These are phyloP conservation scores for Caenorhabditis panamensis DNA, from an alignment of 2,888 invertebrate species.

Conservation along the genomic window DNA sequence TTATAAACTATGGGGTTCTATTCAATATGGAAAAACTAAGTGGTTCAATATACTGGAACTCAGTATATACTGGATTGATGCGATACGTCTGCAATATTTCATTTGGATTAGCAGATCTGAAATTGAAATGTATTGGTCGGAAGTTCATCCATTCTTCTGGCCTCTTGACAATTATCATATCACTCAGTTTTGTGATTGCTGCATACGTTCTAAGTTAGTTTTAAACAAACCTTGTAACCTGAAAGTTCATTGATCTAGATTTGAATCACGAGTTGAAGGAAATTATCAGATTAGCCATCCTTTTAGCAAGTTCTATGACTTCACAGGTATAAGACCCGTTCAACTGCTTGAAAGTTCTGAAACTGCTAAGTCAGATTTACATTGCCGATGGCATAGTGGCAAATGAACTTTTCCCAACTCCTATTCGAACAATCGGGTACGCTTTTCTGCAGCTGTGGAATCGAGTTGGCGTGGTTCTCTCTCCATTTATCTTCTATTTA, in stretches of 20 bases:
- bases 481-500: conserved; percentile 75
- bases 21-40: conserved; percentile 79
- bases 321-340: conserved; percentile 66
- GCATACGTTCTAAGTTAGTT: conserved; percentile 61
- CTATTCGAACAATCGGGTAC: conserved; percentile 75
- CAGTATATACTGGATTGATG: conserved; percentile 66
- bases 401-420: conserved; percentile 78
- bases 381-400: conserved; percentile 70
- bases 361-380: conserved; percentile 65
- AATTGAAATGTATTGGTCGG: conserved; percentile 63
- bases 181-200: conserved; percentile 64
- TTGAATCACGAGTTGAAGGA: conserved; percentile 65
- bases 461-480: conserved; percentile 74
- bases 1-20: conserved; percentile 77
- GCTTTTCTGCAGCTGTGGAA: conserved; percentile 74
- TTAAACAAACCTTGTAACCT: background rate
- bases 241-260: conserved; percentile 44
- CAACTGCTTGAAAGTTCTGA: too few relatives aligned
- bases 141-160: conserved; percentile 69
- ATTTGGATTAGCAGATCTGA: conserved; percentile 63
- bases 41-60: conserved; percentile 75
- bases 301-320: conserved; percentile 68
- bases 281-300: conserved; percentile 63
- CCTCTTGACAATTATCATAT: conserved; percentile 63
- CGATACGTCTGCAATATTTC: conserved; percentile 63